Evolutionary conservation across 2,797 vertebrate species (phyloP), one percentile per base, ranked within the genome.

Genomic region (Rhinichthys osculus): DNA sequence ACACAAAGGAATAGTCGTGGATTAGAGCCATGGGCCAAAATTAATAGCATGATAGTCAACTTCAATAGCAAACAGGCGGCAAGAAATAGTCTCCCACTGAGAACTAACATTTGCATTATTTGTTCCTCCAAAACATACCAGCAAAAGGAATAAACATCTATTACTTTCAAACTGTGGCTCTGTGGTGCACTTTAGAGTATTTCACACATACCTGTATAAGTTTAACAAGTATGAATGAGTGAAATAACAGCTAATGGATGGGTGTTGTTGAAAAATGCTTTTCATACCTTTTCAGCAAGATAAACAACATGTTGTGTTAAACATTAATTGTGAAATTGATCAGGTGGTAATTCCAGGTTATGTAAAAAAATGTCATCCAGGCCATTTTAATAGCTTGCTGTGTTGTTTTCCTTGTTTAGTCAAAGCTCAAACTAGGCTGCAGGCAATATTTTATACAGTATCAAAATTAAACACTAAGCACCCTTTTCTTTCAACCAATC

Each of bases 71-170:
- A 91, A 90, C 90, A 92, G 92, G 93, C 94, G 94, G 93, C 92
- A 92, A 90, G 91, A 94, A 94, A 92, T 90, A 93, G 89, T 92
- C 90, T 91, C 84, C 44, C 76, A 38, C 91, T 89, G 91, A 90
- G 88, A 90, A 91, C 91, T 85, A 91, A 91, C 89, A 93, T 95
- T 94, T 95, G 93, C 93, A 95, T 95, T 92, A 85, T 72, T 84
- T 89, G 91, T 91, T 91, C 86, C 92, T 92, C 62, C 59, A 83
- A 69, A 74, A 33, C 72, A 78, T 86, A 92, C 91, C 92, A 94
- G 92, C 94, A 94, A 90, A 91, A 92, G 90, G 93, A 93, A 95
- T 93, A 94, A 94, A 95, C 94, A 93, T 93, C 91, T 91, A 93
- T 95, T 93, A 93, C 90, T 93, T 90, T 90, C 85, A 88, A 90